Conservation (phyloP, 2,113 vertebrate species). For the Gallinago paraguaiae region DNA sequence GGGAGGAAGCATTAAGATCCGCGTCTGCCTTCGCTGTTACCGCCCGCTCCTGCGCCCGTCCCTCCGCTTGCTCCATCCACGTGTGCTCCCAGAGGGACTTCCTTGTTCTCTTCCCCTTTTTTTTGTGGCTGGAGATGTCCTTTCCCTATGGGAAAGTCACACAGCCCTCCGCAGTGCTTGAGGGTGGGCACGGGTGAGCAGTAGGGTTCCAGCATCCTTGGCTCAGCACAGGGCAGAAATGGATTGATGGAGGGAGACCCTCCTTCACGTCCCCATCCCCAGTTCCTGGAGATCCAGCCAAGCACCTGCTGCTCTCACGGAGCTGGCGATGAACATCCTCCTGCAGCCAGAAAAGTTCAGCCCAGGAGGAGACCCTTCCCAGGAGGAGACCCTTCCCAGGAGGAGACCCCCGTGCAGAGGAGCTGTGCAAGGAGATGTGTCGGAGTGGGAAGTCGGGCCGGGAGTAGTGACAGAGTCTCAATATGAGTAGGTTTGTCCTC, state of each 20-base stretch:
- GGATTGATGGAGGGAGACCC: neutral
- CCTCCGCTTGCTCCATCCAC: neutral
- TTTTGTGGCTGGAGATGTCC: neutral
- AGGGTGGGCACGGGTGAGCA: accelerated
- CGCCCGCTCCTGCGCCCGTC: neutral
- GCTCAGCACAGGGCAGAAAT: neutral
- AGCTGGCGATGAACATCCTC: neutral
- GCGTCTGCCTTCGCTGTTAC: neutral
- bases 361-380: neutral
- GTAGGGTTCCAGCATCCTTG: neutral
- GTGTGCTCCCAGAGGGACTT: neutral
- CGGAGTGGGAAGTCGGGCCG: no score
- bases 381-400: neutral
- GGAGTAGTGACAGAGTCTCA: no score
- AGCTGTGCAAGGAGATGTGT: neutral
- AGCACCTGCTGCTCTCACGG: accelerated
- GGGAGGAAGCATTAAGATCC: conserved; percentile 46
- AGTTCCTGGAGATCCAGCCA: neutral
- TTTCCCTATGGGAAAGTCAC: neutral
- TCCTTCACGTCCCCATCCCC: neutral
- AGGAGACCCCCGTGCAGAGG: neutral
- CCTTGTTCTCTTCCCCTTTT: neutral
- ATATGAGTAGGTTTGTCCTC: no score
- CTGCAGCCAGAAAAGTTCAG: neutral
- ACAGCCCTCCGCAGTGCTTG: accelerated